Conservation (phyloP, 1,140 invertebrate species). For the Drosophila chauvacae region DNA sequence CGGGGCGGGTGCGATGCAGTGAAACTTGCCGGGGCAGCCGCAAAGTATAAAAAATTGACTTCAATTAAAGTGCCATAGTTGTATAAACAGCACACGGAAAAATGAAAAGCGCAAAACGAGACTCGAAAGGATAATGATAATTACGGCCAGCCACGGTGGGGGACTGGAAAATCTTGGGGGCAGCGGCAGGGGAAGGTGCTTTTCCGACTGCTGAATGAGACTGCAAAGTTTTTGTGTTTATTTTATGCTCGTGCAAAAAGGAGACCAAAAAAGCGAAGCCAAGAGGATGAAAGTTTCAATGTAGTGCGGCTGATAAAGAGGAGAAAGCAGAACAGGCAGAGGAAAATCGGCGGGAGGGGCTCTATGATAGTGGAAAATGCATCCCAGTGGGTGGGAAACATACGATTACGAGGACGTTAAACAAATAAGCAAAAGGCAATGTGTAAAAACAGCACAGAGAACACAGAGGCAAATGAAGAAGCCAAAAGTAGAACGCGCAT, state of each 20-base stretch:
- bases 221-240: slow-evolving; percentile 79
- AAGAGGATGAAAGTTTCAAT: slow-evolving; percentile 53
- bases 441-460: slow-evolving; percentile 59
- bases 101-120: slow-evolving; percentile 76
- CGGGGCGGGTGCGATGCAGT: neutral
- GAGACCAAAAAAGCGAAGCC: slow-evolving; percentile 34
- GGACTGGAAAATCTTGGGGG: neutral
- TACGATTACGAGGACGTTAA: slow-evolving; percentile 64
- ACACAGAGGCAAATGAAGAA: slow-evolving; percentile 66
- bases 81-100: slow-evolving; percentile 69
- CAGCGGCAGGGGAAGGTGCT: neutral
- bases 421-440: slow-evolving; percentile 68
- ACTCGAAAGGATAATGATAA: slow-evolving; percentile 74
- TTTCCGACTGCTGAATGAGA: slow-evolving; percentile 61
- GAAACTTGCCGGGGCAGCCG: slow-evolving; percentile 50
- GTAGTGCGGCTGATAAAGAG: slow-evolving; percentile 44
- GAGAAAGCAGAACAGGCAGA: slow-evolving; percentile 8
- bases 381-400: slow-evolving; percentile 42
- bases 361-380: slow-evolving; percentile 28
- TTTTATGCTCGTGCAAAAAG: slow-evolving; percentile 61
- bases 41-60: slow-evolving; percentile 78
- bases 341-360: neutral
- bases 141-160: slow-evolving; percentile 48
- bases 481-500: slow-evolving; percentile 65
- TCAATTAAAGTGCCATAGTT: slow-evolving; percentile 82